Conservation (phyloP, 1,140 invertebrate species). For the Goniozus legneri region DNA sequence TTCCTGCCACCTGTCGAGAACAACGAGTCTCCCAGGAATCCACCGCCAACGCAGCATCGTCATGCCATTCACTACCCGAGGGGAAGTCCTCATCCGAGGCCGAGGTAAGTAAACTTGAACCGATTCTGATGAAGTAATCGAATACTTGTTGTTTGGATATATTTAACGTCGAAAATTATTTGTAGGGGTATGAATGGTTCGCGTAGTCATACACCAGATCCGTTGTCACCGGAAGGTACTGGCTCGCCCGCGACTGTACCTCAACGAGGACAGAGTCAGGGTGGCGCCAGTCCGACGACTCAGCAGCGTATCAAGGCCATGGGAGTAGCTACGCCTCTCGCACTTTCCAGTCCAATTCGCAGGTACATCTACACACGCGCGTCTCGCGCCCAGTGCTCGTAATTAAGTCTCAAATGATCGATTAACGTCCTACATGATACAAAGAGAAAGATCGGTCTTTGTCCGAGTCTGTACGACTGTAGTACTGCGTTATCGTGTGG, state of each 20-base stretch:
- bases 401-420: background rate
- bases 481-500: background rate
- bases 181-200: conserved; percentile 60
- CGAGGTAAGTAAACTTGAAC: conserved; percentile 53
- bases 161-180: too few species aligned
- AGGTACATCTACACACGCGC: conserved; percentile 58
- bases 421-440: background rate
- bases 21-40: conserved; percentile 63
- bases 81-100: conserved; percentile 73
- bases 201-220: conserved; percentile 68
- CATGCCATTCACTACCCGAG: conserved; percentile 63
- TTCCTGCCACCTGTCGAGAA: conserved; percentile 71
- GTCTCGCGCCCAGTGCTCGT: background rate
- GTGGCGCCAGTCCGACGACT: conserved; percentile 75
- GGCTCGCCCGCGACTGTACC: conserved; percentile 52
- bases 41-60: conserved; percentile 52
- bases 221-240: conserved; percentile 57
- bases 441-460: background rate
- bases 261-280: conserved; percentile 51
- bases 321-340: conserved; percentile 82
- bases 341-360: conserved; percentile 78
- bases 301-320: conserved; percentile 85
- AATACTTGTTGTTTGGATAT: too few species aligned
- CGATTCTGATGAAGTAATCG: background rate
- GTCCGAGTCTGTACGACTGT: too few species aligned